phyloP scores from a whole-genome alignment of 2,797 vertebrate genomes.

The Mormyrus proboscirostris region DNA sequence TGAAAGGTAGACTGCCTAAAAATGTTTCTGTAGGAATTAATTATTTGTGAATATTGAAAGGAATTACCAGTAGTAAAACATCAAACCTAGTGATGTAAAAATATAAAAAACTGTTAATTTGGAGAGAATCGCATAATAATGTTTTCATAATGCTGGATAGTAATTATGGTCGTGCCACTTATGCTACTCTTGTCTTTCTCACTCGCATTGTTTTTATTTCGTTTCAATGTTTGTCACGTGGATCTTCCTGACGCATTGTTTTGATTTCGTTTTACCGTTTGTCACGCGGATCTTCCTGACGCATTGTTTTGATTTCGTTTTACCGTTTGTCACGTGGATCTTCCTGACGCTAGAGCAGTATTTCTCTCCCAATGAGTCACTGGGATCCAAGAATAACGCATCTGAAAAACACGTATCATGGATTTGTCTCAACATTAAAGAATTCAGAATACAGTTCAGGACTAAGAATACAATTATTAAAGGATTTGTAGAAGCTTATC shows the following conservation, averaged over 20 bases:
- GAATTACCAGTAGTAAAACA: not conserved
- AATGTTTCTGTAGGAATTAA: not conserved
- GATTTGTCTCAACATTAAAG: constrained; percentile 17
- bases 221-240: not conserved
- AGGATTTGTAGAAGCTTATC: constrained; percentile 13
- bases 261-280: too few species aligned
- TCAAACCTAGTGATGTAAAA: not conserved
- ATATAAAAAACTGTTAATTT: not conserved
- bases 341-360: not conserved
- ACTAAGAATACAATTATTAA: constrained; percentile 14
- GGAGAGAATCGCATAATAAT: not conserved
- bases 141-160: not conserved
- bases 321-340: too few species aligned
- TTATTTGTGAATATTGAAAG: not conserved
- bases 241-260: not conserved
- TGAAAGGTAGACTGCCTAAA: not conserved
- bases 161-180: not conserved
- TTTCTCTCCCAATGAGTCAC: not conserved
- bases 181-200: not conserved
- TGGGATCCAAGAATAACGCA: not conserved
- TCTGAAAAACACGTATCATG: not conserved
- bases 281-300: too few species aligned
- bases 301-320: too few species aligned
- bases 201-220: not conserved
- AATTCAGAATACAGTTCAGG: not conserved